Conservation (phyloP, 2,888 invertebrate species). For the Noctua comes region DNA sequence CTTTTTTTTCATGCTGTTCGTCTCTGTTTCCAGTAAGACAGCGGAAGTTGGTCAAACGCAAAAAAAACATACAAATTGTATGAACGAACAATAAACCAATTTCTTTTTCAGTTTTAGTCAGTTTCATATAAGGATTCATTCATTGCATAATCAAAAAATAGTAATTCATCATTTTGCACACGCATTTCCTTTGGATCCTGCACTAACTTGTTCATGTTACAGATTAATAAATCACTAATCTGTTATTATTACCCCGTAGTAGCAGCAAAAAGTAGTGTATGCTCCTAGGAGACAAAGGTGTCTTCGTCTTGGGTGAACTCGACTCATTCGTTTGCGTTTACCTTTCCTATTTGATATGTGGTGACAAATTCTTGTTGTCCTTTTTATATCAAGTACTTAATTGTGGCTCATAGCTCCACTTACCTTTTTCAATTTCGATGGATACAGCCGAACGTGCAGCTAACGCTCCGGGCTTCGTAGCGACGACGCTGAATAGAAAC, state of each 20-base stretch:
- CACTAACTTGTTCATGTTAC: not conserved
- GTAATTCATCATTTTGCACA: not conserved
- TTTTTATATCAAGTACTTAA: conserved; percentile 54
- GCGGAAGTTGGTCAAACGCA: too few relatives aligned
- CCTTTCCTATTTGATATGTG: not conserved
- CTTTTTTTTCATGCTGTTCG: too few relatives aligned
- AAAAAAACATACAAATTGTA: too few relatives aligned
- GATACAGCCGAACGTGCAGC: too few relatives aligned
- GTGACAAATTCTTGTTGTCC: conserved; percentile 46
- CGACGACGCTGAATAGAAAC: conserved; percentile 69
- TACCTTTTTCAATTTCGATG: conserved; percentile 6
- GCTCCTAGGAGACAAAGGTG: not conserved
- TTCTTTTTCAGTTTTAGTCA: too few relatives aligned
- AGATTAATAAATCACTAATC: too few relatives aligned
- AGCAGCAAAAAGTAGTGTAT: not conserved
- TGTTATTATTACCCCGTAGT: not conserved
- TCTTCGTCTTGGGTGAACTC: not conserved
- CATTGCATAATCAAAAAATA: too few relatives aligned
- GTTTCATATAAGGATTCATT: too few relatives aligned
- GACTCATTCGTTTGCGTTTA: not conserved
- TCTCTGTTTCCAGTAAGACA: too few relatives aligned
- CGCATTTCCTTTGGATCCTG: not conserved
- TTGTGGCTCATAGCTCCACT: not conserved
- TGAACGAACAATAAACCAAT: too few relatives aligned
- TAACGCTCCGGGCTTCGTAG: conserved; percentile 44